These are phyloP conservation scores for Cantharis rufa DNA, from an alignment of 2,888 invertebrate genomes.

Conservation along the genomic window DNA sequence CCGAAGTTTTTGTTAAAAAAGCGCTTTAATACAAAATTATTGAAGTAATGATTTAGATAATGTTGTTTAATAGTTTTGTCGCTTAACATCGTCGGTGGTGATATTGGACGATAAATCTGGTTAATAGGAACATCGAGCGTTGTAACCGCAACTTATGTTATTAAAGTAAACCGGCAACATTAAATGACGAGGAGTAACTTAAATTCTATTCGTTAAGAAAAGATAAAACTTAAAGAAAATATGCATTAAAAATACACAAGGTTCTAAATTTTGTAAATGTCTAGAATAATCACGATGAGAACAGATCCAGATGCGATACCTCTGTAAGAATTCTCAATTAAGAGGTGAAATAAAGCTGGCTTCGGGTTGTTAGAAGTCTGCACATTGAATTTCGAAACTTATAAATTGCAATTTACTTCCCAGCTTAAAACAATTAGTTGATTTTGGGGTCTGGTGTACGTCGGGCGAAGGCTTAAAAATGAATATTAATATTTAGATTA, in stretches of 20 bases:
- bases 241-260: slow-evolving; percentile 22
- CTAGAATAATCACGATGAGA: slow-evolving; percentile 45
- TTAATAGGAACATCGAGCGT: slow-evolving; percentile 1
- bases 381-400: slow-evolving; percentile 51
- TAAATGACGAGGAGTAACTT: background rate
- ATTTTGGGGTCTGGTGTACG: slow-evolving; percentile 38
- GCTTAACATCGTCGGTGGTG: background rate
- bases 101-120: background rate
- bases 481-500: background rate
- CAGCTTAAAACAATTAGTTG: slow-evolving; percentile 49
- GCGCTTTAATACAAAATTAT: background rate
- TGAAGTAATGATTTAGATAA: background rate
- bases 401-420: slow-evolving; percentile 54
- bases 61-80: background rate
- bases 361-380: slow-evolving; percentile 31
- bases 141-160: background rate
- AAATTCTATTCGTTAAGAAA: background rate
- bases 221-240: slow-evolving; percentile 9
- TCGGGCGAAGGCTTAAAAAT: slow-evolving; percentile 21
- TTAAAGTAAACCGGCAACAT: background rate
- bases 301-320: slow-evolving; percentile 48
- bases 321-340: slow-evolving; percentile 45
- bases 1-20: background rate
- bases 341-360: slow-evolving; percentile 41
- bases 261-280: slow-evolving; percentile 46